A percentile compares a stretch with the other conserved stretches of the same genome.
These are phyloP conservation scores for Eulemur mongoz DNA, from an alignment of 2,797 vertebrate genomes.

Conservation along the genomic window DNA sequence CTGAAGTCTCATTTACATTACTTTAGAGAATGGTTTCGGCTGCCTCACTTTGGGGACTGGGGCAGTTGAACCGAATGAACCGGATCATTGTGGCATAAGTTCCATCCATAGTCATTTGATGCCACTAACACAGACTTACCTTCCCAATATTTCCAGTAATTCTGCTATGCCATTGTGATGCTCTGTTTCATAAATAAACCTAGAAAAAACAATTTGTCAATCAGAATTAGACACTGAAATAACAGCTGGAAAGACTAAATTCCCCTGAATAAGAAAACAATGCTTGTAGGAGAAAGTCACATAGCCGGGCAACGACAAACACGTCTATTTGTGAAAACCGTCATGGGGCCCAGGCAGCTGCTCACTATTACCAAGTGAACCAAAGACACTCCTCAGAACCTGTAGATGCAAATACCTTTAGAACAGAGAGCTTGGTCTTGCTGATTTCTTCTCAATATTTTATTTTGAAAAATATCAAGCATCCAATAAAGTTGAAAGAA, in stretches of 20 bases:
- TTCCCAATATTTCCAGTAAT: slow-evolving; percentile 98
- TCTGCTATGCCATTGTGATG: slow-evolving; percentile 99
- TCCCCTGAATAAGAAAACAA: neutral
- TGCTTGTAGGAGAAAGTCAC: accelerated
- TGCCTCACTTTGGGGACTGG: neutral
- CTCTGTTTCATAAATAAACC: slow-evolving; percentile 99
- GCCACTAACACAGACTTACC: slow-evolving; percentile 84
- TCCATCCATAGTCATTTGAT: neutral
- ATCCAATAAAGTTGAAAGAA: neutral
- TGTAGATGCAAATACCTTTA: accelerated
- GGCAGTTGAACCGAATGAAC: neutral
- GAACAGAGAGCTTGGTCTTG: neutral
- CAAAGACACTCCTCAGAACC: neutral
- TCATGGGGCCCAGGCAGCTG: accelerated
- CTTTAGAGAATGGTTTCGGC: neutral
- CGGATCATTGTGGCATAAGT: neutral
- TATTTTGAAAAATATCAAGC: neutral
- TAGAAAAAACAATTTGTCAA: slow-evolving; percentile 76
- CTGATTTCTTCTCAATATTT: neutral
- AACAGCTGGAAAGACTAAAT: neutral
- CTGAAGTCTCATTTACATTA: neutral
- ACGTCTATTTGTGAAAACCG: accelerated
- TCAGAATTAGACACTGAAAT: neutral
- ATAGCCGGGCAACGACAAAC: neutral
- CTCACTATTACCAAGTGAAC: neutral